These are phyloP conservation scores for Melanotaenia boesemani DNA, from an alignment of 2,797 vertebrate species.

Conservation along the genomic window DNA sequence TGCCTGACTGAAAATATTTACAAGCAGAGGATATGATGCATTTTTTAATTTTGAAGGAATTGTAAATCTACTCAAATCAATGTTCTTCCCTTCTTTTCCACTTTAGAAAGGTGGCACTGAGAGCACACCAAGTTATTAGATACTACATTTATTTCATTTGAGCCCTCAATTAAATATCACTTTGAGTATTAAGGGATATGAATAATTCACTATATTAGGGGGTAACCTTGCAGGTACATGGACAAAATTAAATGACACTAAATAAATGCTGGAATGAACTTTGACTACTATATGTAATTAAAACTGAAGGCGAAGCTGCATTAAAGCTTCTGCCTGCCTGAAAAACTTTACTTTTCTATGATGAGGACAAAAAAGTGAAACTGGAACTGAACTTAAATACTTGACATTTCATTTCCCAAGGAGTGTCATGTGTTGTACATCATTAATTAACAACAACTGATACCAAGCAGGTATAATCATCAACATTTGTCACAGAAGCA, in stretches of 20 bases:
- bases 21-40: not conserved
- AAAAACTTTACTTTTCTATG: slow-evolving; percentile 3
- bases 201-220: slow-evolving; percentile 17
- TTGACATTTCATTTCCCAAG: slow-evolving; percentile 52
- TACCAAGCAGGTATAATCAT: slow-evolving; percentile 19
- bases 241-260: not conserved
- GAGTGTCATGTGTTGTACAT: slow-evolving; percentile 8
- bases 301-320: not conserved
- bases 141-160: slow-evolving; percentile 10
- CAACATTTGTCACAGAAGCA: slow-evolving; percentile 33
- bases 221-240: not conserved
- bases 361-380: slow-evolving; percentile 14
- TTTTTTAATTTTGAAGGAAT: not conserved
- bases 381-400: slow-evolving; percentile 16
- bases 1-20: slow-evolving; percentile 11
- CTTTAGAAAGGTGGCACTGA: slow-evolving; percentile 15
- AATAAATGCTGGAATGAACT: slow-evolving; percentile 5
- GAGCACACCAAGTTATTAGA: slow-evolving; percentile 12
- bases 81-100: not conserved
- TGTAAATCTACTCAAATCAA: not conserved
- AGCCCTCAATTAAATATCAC: slow-evolving; percentile 17
- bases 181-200: slow-evolving; percentile 2
- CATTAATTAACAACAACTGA: slow-evolving; percentile 24
- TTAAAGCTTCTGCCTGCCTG: slow-evolving; percentile 1
- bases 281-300: not conserved